Evolutionary conservation across 64 coral and sea anemone genomes (phyloP), one percentile per base, ranked within the genome.

Genomic region (Platygyra sinensis): DNA sequence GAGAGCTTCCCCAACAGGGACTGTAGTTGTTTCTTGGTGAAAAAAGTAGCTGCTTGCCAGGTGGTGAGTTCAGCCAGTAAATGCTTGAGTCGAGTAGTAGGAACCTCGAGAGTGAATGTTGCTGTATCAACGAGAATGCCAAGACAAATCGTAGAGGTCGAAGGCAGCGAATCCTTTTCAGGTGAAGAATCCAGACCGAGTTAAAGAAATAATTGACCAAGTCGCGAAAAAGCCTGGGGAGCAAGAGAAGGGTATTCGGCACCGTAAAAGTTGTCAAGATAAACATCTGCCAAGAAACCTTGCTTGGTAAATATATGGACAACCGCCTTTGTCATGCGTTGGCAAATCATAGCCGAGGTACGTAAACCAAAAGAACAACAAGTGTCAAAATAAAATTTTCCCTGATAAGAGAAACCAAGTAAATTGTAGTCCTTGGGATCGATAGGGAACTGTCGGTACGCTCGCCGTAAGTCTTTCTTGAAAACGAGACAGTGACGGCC

Each of bases 101-200:
- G 84, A 46, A 87, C 67, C 38, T 72, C 6, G 15, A 87, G 67
- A 25, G 67, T 52, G 16, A 87, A 72, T 6, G 42, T 24, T 22
- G 29, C 69, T 12, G 84, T 87, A 38, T 87, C 84, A 16, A 87
- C 46, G 9, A 72, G 38, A 72, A 87, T 73, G 0, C 84, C 84
- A 18, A 87, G 28, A 71, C 84, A 87, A 73, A 73, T 73, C 84
- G 3, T 36, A 87, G 36, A 72, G 2, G 84, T 73, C 4, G 67
- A 42, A 46, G 86, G 86, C 0, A 12, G 38, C 13, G 67, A 87
- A 33, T 87, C 86, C 50, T 87, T 87, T 0, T 87, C 67, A 36
- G 67, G 65, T 51, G 84, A 72, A 30, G 84, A 87, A 38, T 87
- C 64, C 50, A 87, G 73, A 0, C 84, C 67, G 5, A 87, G 84